Evolutionary conservation across 2,797 vertebrate genomes (phyloP).

Genomic region (Synaphobranchus kaupii): DNA sequence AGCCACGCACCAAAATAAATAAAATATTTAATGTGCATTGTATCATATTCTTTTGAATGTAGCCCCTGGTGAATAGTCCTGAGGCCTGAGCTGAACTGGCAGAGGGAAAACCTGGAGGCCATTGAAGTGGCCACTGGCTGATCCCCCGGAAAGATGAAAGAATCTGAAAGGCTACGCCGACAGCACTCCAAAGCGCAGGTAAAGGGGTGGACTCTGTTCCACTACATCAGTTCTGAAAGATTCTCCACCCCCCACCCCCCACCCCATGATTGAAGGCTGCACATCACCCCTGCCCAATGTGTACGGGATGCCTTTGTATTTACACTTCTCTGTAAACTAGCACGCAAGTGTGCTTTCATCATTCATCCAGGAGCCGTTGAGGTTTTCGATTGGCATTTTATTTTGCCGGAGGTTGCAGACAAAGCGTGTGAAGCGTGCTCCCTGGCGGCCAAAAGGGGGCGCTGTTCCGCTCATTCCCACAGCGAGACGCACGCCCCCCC

Average conservation of each 20-base stretch:
- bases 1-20: background rate
- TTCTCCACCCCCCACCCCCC: background rate
- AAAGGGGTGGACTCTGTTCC: background rate
- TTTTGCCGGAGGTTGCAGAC: slow-evolving; percentile 36
- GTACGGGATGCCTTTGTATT: slow-evolving; percentile 9
- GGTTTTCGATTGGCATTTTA: slow-evolving; percentile 34
- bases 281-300: background rate
- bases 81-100: background rate
- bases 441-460: slow-evolving; percentile 12
- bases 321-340: slow-evolving; percentile 48
- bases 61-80: background rate
- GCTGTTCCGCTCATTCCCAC: background rate
- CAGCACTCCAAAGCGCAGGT: background rate
- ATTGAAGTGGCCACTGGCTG: background rate
- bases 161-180: background rate
- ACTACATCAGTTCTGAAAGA: background rate
- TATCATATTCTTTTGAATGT: background rate
- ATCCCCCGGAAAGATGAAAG: background rate
- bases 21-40: background rate
- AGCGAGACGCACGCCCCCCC: background rate
- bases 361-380: slow-evolving; percentile 40
- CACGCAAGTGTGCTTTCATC: slow-evolving; percentile 35
- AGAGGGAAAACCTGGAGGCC: background rate
- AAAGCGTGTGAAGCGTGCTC: slow-evolving; percentile 28
- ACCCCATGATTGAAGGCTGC: background rate